phyloP scores from a whole-genome alignment of 2,113 vertebrate species.

The Clarias macrocephalus region DNA sequence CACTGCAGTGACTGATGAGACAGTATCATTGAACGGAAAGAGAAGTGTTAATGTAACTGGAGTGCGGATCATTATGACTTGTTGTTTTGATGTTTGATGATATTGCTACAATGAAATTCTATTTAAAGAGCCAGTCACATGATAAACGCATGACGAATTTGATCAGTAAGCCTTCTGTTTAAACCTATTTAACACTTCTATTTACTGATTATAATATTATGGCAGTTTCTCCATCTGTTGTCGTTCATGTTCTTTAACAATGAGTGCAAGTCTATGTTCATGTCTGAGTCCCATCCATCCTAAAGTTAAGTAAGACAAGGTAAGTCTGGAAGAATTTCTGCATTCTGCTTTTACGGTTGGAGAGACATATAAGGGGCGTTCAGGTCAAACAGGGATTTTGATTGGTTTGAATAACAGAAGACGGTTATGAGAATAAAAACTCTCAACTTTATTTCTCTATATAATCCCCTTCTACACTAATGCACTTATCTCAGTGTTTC shows the following conservation, averaged over 20 bases:
- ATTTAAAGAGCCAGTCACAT: not conserved
- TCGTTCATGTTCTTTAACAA: not conserved
- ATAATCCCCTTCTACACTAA: too few relatives aligned
- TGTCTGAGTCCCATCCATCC: constrained; percentile 6
- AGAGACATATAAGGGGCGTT: too few relatives aligned
- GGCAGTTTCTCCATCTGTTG: not conserved
- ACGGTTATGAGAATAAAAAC: too few relatives aligned
- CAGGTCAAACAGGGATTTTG: too few relatives aligned
- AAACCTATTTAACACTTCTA: not conserved
- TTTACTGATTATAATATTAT: not conserved
- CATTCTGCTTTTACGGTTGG: not conserved
- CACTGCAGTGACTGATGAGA: too few relatives aligned
- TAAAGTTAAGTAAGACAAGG: constrained; percentile 26
- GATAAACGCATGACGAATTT: not conserved
- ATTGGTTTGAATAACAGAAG: too few relatives aligned
- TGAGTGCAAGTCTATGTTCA: not conserved
- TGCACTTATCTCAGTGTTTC: too few relatives aligned
- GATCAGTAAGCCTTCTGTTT: not conserved
- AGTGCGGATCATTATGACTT: too few relatives aligned
- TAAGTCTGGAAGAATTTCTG: constrained; percentile 27
- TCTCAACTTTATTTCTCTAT: too few relatives aligned
- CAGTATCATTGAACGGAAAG: too few relatives aligned
- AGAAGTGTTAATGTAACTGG: too few relatives aligned
- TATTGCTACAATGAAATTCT: not conserved
- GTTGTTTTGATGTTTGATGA: too few relatives aligned